Base-by-base conservation (phyloP, 2,113 vertebrate genomes). In the Colius striatus region DNA sequence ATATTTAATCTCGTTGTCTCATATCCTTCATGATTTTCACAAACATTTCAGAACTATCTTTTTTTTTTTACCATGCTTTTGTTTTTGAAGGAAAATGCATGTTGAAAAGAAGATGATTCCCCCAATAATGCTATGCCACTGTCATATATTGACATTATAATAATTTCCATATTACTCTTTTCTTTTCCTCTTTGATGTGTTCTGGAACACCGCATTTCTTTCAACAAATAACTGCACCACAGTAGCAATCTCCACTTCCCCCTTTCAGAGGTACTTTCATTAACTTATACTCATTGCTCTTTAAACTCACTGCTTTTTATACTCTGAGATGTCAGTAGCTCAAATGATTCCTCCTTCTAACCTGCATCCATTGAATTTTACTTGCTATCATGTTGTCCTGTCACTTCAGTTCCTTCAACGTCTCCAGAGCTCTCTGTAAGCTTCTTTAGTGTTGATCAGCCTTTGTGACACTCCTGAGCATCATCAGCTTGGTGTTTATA, bases 311-410 rank as follows among this genome's bases (percentile, higher is more conserved):
- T 0, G 3, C 36, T 85, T 43, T 92, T 77, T 86, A 77, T 90
- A 92, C 82, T 84, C 38, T 5, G 73, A 76, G 23, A 43, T 80
- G 38, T 67, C 67, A 84, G 62, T 55, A 94, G 76, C 68, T 96
- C 84, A 91, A 89, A 91, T 48, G 43, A 91, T 84, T 91, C 58
- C 38, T 76, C 27, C 50, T 89, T 83, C 68, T 60, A 89, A 84
- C 84, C 68, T 87, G 50, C 32, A 19, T 76, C 84, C 50, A 68
- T 20, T 73, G 63, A 76, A 62, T 93, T 72, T 87, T 13, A 41
- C 45, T 75, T 89, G 43, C 30, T 77, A 50, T 38, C 14, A 18
- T 9, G 17, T 15, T 75, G 57, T 75, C 75, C 51, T 91, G 75
- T 91, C 67, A 89, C 80, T 67, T 89, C 23, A 22, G 43, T 86